A percentile compares a stretch with the other conserved stretches of the same genome.
phyloP scores from a whole-genome alignment of 92 coral and sea anemone species.

The Plumapathes pennacea region DNA sequence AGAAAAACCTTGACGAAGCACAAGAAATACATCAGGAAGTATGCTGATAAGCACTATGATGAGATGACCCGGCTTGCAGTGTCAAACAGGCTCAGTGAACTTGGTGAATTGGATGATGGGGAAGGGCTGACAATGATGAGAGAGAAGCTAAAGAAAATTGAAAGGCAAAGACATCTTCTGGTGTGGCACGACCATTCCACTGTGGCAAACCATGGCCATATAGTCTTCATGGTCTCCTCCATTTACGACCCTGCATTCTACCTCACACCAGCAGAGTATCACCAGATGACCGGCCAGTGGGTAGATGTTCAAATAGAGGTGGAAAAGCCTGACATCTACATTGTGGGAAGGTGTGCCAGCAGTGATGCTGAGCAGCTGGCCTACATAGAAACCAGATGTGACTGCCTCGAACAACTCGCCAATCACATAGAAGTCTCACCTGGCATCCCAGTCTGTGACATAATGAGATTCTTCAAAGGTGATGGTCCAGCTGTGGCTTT shows the following conservation, averaged over 20 bases:
- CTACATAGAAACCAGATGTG: slow-evolving; percentile 27
- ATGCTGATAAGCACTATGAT: slow-evolving; percentile 27
- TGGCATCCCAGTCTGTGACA: slow-evolving; percentile 7
- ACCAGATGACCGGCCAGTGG: neutral
- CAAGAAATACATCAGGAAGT: slow-evolving; percentile 8
- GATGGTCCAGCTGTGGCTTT: slow-evolving; percentile 28
- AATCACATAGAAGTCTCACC: slow-evolving; percentile 5
- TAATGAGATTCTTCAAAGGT: slow-evolving; percentile 28
- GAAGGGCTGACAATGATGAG: slow-evolving; percentile 6
- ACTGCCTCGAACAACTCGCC: slow-evolving; percentile 23
- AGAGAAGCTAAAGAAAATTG: slow-evolving; percentile 5
- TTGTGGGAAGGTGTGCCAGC: slow-evolving; percentile 34
- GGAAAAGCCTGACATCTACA: slow-evolving; percentile 29
- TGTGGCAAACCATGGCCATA: slow-evolving; percentile 17
- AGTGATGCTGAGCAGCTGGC: slow-evolving; percentile 31
- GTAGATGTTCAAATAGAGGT: slow-evolving; percentile 34
- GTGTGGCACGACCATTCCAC: slow-evolving; percentile 20
- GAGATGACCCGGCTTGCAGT: slow-evolving; percentile 22
- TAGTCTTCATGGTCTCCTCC: slow-evolving; percentile 8
- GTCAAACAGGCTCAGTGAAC: neutral
- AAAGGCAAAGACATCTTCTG: slow-evolving; percentile 18
- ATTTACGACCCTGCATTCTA: slow-evolving; percentile 35
- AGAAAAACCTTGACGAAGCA: slow-evolving; percentile 11
- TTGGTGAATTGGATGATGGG: slow-evolving; percentile 33
- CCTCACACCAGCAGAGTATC: slow-evolving; percentile 23